These are phyloP conservation scores for Metridium senile DNA, from an alignment of 92 coral and sea anemone species.

Conservation along the genomic window DNA sequence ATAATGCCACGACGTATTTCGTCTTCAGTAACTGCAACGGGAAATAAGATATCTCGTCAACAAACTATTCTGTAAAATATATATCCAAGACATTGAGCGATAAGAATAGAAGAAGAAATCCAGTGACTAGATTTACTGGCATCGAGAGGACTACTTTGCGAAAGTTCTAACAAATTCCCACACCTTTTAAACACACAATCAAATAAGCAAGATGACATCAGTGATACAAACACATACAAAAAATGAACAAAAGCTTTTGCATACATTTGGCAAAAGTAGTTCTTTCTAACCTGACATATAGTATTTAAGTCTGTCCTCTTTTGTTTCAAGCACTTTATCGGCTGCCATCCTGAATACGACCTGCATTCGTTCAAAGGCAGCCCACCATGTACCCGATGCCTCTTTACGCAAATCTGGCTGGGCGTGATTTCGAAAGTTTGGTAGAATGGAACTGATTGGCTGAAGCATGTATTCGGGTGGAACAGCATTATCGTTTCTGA, in stretches of 20 bases:
- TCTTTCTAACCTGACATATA: slow-evolving; percentile 78
- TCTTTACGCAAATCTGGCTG: slow-evolving; percentile 77
- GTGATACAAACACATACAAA: background rate
- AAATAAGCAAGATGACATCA: no score
- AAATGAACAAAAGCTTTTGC: background rate
- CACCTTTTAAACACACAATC: no score
- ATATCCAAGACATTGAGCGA: no score
- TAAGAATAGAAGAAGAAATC: no score
- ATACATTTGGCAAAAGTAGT: background rate
- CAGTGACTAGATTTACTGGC: no score
- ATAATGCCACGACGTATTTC: slow-evolving; percentile 95
- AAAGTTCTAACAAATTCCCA: no score
- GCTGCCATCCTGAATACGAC: slow-evolving; percentile 81
- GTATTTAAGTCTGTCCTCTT: slow-evolving; percentile 71
- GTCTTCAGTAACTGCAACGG: slow-evolving; percentile 86
- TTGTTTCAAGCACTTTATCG: slow-evolving; percentile 63
- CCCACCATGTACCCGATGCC: slow-evolving; percentile 95
- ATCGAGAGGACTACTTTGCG: no score
- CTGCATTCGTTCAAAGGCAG: slow-evolving; percentile 92
- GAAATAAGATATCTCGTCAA: background rate
- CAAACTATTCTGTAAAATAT: no score
- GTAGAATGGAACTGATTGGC: slow-evolving; percentile 86
- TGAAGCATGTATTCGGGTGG: slow-evolving; percentile 85
- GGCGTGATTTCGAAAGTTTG: slow-evolving; percentile 86
- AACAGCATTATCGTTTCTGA: slow-evolving; percentile 85